Base-by-base conservation (phyloP, 2,797 vertebrate species). In the Sebastiscus tertius region DNA sequence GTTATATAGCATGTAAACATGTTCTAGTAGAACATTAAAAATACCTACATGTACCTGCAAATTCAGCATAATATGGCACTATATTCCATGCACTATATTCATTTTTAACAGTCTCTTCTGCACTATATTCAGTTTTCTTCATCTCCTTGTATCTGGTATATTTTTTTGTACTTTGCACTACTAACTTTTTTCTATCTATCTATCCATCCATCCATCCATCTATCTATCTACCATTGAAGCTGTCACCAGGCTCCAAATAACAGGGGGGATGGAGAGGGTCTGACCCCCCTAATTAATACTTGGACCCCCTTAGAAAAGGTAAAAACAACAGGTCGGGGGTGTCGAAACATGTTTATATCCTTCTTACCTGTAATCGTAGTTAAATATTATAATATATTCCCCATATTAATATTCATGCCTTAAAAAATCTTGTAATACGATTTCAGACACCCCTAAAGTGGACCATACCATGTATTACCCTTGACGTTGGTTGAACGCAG, bases 141-240 rank as follows among this genome's bases (percentile, higher is more conserved):
- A 39, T 39, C 36, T 39, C 36, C 13, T 39, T 39, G 36, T 39
- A 39, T 39, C 36, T 39, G 36, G 36, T 39, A 39, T 39, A 39
- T 39, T 39, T 14, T 39, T 39, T 14, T 39, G 36, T 39, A 14
- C 36, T 39, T 39, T 13, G 12, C 36, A 39, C 36, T 39, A 39
- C 36, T 39, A 39, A 39, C 36, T 39, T 39, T 39, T 39, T 39
- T 39, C 33, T 10, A 0, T 34, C 33, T 4, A 4, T 34, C 33
- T 12, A 2, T 10, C 33, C 0, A 36, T 36, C 34, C 0, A 34
- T 34, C 34, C 0, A 36, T 36, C 34, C 0, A 36, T 36, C 34
- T 0, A 36, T 13, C 36, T 13, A 39, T 5, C 36, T 39, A 39
- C 6, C 22, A 64, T 64, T 26, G 16, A 42, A 73, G 2, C 10